phyloP scores from a whole-genome alignment of 1,140 invertebrate species.

The Dreissena polymorpha region DNA sequence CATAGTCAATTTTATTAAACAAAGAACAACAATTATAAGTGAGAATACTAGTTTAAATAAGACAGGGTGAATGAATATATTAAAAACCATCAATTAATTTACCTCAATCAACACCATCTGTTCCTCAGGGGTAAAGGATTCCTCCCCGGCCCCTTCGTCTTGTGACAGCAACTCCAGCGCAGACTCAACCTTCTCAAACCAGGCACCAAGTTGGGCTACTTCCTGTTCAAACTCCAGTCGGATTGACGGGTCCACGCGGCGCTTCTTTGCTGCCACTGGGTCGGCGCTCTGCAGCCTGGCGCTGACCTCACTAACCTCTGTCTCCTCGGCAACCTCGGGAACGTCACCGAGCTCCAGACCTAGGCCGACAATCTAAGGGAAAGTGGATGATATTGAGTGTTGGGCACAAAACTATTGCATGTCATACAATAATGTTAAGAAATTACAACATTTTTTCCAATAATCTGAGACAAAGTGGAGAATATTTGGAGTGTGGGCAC shows the following conservation, averaged over 20 bases:
- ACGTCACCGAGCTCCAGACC: conserved; percentile 72
- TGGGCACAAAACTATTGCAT: no score
- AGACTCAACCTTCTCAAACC: conserved; percentile 83
- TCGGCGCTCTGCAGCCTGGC: conserved; percentile 51
- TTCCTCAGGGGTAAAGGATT: conserved; percentile 82
- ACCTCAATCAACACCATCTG: conserved; percentile 83
- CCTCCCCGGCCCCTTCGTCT: conserved; percentile 80
- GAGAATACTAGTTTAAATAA: no score
- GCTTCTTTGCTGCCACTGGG: conserved; percentile 64
- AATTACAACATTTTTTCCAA: no score
- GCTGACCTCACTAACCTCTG: conserved; percentile 58
- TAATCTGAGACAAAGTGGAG: no score
- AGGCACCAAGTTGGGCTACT: conserved; percentile 81
- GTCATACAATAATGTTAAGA: no score
- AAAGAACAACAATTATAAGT: no score
- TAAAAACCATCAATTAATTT: background rate
- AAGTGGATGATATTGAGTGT: background rate
- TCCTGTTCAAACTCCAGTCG: conserved; percentile 82
- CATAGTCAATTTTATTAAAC: no score
- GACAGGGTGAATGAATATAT: no score
- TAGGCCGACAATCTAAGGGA: conserved; percentile 73
- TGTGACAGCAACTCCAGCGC: conserved; percentile 80
- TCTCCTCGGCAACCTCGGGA: conserved; percentile 60
- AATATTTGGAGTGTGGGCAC: no score
- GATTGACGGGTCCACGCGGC: conserved; percentile 68